These are phyloP conservation scores for Linepithema humile DNA, from an alignment of 1,140 invertebrate genomes.

Conservation along the genomic window DNA sequence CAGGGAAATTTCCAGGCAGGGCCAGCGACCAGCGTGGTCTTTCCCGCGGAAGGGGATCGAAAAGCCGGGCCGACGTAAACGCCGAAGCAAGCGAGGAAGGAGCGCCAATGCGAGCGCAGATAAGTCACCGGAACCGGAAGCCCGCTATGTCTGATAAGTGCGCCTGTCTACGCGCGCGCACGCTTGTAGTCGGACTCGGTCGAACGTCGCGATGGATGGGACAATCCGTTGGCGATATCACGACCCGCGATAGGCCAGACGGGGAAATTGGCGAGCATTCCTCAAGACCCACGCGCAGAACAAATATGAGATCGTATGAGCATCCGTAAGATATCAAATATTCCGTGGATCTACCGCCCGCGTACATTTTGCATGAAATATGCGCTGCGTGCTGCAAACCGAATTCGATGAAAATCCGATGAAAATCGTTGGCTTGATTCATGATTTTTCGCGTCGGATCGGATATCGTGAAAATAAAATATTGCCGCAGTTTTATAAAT, in stretches of 20 bases:
- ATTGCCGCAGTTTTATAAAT: not conserved
- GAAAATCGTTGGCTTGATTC: conserved; percentile 10
- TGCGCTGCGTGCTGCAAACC: conserved; percentile 16
- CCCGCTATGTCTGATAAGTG: conserved; percentile 41
- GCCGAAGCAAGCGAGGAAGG: conserved; percentile 22
- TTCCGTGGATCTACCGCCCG: not conserved
- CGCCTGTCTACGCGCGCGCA: not conserved
- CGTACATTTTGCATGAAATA: not conserved
- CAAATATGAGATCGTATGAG: conserved; percentile 27
- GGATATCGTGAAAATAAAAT: not conserved
- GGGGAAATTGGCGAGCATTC: conserved; percentile 55
- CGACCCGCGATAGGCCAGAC: conserved; percentile 31
- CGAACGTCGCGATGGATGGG: conserved; percentile 41
- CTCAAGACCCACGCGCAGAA: conserved; percentile 30
- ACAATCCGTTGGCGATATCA: conserved; percentile 46
- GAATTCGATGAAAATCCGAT: conserved; percentile 1
- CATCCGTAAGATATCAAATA: conserved; percentile 29
- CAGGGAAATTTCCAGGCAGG: conserved; percentile 72
- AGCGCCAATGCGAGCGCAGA: conserved; percentile 44
- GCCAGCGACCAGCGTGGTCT: conserved; percentile 51
- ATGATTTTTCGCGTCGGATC: not conserved
- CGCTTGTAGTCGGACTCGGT: conserved; percentile 13
- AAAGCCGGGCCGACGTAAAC: conserved; percentile 29
- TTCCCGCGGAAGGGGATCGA: conserved; percentile 24
- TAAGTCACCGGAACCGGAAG: conserved; percentile 62